phyloP scores from a whole-genome alignment of 2,113 vertebrate species.

The Panthera tigris region DNA sequence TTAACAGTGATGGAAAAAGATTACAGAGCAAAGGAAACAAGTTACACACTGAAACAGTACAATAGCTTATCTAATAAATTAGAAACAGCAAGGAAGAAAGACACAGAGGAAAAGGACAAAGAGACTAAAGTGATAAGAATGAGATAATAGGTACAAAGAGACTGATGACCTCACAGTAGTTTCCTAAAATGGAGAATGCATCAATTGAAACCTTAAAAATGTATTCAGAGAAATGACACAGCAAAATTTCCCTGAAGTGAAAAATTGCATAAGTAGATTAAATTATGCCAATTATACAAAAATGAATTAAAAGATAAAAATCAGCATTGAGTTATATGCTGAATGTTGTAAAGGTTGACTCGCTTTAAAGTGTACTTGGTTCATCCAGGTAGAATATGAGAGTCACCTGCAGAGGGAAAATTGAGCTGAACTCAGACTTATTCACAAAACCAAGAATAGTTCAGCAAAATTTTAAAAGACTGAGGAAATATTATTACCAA shows the following conservation, averaged over 20 bases:
- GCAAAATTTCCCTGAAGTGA: conserved; percentile 27
- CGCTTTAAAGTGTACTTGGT: conserved; percentile 7
- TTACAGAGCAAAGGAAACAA: not conserved
- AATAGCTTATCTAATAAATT: not conserved
- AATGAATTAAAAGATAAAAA: conserved; percentile 66
- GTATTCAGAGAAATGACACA: conserved; percentile 46
- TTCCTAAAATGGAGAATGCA: not conserved
- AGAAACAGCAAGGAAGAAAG: not conserved
- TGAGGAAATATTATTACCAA: not conserved
- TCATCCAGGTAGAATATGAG: not conserved
- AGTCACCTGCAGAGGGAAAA: not conserved
- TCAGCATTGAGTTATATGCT: not conserved
- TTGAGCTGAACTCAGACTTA: not conserved
- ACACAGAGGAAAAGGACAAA: not conserved
- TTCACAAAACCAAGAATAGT: not conserved
- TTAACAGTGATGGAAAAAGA: not conserved
- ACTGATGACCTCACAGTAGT: not conserved
- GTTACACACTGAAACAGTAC: not conserved
- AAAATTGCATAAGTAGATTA: conserved; percentile 18
- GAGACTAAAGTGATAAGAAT: not conserved
- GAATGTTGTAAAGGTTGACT: not conserved
- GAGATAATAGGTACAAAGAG: not conserved
- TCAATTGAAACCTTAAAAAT: not conserved
- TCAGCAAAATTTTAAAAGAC: not conserved
- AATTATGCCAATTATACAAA: conserved; percentile 20